phyloP scores from a whole-genome alignment of 37 sponge, comb jelly and placozoan species.

The Corticium candelabrum region DNA sequence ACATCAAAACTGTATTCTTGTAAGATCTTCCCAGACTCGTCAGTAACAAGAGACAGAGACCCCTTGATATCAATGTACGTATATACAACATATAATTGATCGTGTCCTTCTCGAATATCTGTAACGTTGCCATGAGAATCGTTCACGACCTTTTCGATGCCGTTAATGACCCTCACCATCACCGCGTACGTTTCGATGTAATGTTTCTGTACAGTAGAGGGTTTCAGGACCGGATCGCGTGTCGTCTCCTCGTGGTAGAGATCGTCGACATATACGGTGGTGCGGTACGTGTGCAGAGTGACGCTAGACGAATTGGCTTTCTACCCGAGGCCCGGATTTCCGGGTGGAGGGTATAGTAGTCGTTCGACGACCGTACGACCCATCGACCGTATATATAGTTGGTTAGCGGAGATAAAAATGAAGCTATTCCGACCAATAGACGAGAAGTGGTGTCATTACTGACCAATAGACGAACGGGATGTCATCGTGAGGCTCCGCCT shows the following conservation, averaged over 20 bases:
- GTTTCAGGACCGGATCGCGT: neutral
- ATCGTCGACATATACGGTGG: neutral
- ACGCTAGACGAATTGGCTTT: too few species aligned
- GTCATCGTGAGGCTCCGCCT: too few species aligned
- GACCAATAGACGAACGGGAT: too few species aligned
- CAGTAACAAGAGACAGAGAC: neutral
- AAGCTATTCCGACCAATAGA: too few species aligned
- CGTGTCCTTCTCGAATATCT: too few species aligned
- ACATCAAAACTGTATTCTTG: neutral
- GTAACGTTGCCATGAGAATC: neutral
- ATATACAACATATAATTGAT: neutral
- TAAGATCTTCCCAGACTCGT: neutral
- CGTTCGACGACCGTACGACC: too few species aligned
- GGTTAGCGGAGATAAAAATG: too few species aligned
- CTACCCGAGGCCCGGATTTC: too few species aligned
- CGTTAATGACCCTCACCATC: neutral
- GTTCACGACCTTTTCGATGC: neutral
- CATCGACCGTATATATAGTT: too few species aligned
- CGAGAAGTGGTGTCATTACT: too few species aligned
- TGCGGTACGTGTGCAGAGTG: neutral
- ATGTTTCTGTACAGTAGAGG: neutral
- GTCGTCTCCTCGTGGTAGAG: neutral
- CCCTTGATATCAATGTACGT: neutral
- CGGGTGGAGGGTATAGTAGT: too few species aligned
- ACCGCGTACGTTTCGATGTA: neutral